A percentile compares a stretch with the other conserved stretches of the same genome.
These are phyloP conservation scores for Gymnopithys bicolor DNA, from an alignment of 2,797 vertebrate species.

Conservation along the genomic window DNA sequence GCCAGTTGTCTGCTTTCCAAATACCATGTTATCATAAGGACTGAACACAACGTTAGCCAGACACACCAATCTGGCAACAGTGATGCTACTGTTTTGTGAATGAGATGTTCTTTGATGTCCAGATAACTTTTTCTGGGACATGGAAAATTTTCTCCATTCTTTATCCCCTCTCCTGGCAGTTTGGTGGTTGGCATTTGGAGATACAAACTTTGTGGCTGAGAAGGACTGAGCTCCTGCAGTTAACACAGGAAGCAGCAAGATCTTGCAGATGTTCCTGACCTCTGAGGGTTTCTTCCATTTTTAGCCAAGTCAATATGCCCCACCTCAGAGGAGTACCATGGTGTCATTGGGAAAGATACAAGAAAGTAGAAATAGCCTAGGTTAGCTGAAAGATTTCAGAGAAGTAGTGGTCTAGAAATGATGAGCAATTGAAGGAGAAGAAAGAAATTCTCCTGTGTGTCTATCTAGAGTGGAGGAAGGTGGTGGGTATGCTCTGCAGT, in stretches of 20 bases:
- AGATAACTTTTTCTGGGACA: slow-evolving; percentile 42
- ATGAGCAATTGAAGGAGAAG: not conserved
- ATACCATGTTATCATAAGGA: slow-evolving; percentile 55
- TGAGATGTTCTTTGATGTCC: slow-evolving; percentile 47
- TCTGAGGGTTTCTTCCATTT: not conserved
- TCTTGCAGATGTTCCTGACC: not conserved
- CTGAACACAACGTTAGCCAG: slow-evolving; percentile 72
- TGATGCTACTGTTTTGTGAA: slow-evolving; percentile 42
- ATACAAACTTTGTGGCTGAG: not conserved
- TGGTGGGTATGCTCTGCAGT: not conserved
- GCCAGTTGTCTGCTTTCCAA: slow-evolving; percentile 79
- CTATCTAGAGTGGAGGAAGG: not conserved
- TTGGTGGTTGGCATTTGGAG: not conserved
- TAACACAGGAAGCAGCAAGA: not conserved
- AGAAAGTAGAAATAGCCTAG: not conserved
- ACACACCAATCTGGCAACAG: slow-evolving; percentile 18
- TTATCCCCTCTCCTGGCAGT: not conserved
- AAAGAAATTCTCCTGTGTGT: not conserved
- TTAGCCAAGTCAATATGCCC: not conserved
- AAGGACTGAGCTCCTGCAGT: not conserved
- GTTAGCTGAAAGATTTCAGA: not conserved
- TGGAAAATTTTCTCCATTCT: not conserved
- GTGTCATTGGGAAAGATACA: not conserved
- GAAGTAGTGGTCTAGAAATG: not conserved
- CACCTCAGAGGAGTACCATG: not conserved